phyloP scores from a whole-genome alignment of 1,140 invertebrate species.

The Homarus americanus region DNA sequence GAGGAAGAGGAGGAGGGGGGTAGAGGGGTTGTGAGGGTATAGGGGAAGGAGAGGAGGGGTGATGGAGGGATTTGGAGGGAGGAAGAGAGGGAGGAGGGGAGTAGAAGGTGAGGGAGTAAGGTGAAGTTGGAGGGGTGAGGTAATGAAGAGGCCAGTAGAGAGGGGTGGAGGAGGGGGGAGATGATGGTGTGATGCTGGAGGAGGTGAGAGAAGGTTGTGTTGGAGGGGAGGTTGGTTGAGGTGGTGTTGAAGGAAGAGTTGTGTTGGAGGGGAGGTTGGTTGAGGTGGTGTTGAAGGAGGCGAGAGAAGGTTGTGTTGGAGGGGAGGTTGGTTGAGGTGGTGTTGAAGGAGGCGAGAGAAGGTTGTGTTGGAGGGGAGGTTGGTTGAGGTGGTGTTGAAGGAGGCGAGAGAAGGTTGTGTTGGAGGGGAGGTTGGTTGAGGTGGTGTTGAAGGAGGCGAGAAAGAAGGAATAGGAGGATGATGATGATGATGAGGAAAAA shows the following conservation, averaged over 20 bases:
- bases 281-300: background rate
- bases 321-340: background rate
- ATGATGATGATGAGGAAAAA: background rate
- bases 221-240: background rate
- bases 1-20: background rate
- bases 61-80: too few species aligned
- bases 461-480: background rate
- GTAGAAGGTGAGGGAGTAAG: background rate
- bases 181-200: too few species aligned
- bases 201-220: too few species aligned
- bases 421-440: background rate
- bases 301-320: too few species aligned
- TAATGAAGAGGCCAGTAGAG: background rate
- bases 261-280: background rate
- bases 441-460: background rate
- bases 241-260: too few species aligned
- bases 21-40: background rate
- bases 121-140: background rate
- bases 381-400: background rate
- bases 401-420: too few species aligned
- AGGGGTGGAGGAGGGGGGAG: background rate
- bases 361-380: too few species aligned
- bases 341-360: too few species aligned
- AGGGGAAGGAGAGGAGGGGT: background rate
- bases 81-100: too few species aligned